phyloP scores from a whole-genome alignment of 2,113 vertebrate species.

The Lipotes vexillifer region DNA sequence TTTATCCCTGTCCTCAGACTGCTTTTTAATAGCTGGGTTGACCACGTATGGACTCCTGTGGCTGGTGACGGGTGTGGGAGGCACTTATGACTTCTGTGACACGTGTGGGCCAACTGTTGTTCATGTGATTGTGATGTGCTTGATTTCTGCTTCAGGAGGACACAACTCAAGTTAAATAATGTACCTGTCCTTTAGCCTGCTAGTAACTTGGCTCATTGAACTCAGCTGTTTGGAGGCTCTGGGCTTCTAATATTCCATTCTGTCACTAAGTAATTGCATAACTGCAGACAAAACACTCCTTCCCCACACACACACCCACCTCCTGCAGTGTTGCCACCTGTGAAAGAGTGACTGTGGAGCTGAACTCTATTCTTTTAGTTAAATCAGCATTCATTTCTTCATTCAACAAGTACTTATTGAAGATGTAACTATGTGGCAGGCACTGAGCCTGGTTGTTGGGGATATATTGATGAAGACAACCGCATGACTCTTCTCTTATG shows the following conservation, averaged over 20 bases:
- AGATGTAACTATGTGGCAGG: background rate
- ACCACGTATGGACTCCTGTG: background rate
- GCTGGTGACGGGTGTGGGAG: background rate
- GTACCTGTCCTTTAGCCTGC: background rate
- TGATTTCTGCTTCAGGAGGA: background rate
- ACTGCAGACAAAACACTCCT: background rate
- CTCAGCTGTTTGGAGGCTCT: background rate
- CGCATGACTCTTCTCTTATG: background rate
- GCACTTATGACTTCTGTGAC: background rate
- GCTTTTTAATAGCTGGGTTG: background rate
- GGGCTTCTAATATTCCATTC: background rate
- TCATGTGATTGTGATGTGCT: background rate
- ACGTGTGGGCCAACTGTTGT: background rate
- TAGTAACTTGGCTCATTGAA: background rate
- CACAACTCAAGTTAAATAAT: background rate
- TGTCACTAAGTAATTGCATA: background rate
- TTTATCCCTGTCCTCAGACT: too few relatives aligned
- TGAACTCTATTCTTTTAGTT: background rate
- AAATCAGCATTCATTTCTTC: background rate
- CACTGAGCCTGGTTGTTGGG: background rate
- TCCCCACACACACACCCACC: background rate
- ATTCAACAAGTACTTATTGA: background rate
- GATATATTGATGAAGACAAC: background rate
- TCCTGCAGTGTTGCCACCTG: background rate
- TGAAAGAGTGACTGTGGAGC: background rate